Conservation (phyloP, 1,140 invertebrate species). For the Amyelois transitella region DNA sequence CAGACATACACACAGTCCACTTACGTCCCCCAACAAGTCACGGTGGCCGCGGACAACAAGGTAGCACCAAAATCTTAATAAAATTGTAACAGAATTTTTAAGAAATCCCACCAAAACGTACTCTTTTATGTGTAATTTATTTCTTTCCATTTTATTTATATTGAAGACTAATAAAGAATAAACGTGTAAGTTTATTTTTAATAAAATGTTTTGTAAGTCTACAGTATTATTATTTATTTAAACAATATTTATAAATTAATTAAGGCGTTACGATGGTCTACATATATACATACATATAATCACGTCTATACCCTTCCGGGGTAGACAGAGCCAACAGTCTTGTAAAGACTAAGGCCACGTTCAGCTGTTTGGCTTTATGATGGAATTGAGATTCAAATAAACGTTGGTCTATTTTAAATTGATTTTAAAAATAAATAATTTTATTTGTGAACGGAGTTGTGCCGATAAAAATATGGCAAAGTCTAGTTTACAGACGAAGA, state of each 20-base stretch:
- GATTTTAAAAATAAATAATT: too few species aligned
- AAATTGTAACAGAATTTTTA: not conserved
- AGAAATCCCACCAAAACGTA: slow-evolving; percentile 19
- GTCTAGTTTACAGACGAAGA: too few species aligned
- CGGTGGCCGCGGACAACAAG: slow-evolving; percentile 28
- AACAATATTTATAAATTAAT: not conserved
- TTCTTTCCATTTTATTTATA: slow-evolving; percentile 21
- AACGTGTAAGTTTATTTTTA: slow-evolving; percentile 17
- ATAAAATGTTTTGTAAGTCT: slow-evolving; percentile 7
- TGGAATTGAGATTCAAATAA: too few species aligned
- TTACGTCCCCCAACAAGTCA: slow-evolving; percentile 46
- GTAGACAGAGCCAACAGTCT: too few species aligned
- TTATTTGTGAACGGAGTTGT: too few species aligned
- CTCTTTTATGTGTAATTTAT: slow-evolving; percentile 27
- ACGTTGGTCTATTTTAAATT: too few species aligned
- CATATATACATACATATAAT: too few species aligned
- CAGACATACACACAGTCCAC: slow-evolving; percentile 47
- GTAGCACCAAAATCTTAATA: slow-evolving; percentile 28
- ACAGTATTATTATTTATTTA: not conserved
- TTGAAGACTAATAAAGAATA: slow-evolving; percentile 54
- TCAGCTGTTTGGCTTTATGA: too few species aligned
- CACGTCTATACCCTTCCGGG: too few species aligned
- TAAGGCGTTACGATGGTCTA: too few species aligned
- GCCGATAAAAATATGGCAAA: too few species aligned
- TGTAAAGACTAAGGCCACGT: too few species aligned